Evolutionary conservation across 2,888 invertebrate species (phyloP).

Genomic region (Plebejus argus): DNA sequence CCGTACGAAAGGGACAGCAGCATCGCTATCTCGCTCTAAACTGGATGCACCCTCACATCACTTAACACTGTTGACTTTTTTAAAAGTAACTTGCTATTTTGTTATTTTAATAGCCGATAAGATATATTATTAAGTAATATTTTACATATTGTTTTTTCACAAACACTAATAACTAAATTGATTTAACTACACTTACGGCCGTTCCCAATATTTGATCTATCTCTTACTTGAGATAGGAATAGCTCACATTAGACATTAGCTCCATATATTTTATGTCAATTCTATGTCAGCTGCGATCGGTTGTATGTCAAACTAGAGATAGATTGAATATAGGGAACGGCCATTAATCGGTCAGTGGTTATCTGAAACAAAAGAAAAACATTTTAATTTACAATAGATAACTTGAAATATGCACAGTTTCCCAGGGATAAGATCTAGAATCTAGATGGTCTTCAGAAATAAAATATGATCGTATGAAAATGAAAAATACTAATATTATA

Average conservation of each 20-base stretch:
- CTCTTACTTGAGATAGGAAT: no score
- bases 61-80: background rate
- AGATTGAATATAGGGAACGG: no score
- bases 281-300: no score
- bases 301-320: no score
- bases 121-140: background rate
- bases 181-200: background rate
- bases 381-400: background rate
- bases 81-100: background rate
- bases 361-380: conserved; percentile 1
- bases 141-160: background rate
- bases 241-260: no score
- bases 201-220: no score
- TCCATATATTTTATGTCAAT: no score
- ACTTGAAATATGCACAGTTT: no score
- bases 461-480: no score
- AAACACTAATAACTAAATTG: background rate
- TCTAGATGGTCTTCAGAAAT: no score
- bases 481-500: no score
- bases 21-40: conserved; percentile 5
- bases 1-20: background rate
- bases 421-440: no score
- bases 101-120: background rate
- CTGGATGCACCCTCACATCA: background rate
- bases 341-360: background rate